Percentiles rank a stretch among this genome's conserved stretches.
Evolutionary conservation across 2,888 invertebrate species (phyloP).

Genomic region (Xiphydria camelus): DNA sequence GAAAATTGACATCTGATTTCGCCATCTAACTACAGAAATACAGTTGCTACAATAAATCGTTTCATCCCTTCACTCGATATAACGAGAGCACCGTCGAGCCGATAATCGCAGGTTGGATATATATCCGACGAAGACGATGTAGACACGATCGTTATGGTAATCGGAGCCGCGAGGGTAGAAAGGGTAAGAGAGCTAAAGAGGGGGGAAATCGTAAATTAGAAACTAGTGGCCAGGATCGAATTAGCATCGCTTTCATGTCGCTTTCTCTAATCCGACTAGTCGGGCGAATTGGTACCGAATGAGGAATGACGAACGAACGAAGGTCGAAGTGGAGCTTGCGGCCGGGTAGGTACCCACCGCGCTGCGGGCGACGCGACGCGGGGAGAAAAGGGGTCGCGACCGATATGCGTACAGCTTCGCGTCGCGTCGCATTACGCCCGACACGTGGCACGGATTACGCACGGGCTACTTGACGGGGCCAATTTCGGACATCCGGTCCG

Average conservation of each 20-base stretch:
- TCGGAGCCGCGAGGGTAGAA: conserved; percentile 23
- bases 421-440: conserved; percentile 28
- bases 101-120: too few species aligned
- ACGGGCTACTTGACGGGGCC: conserved; percentile 49
- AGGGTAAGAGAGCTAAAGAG: conserved; percentile 16
- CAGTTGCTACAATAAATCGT: too few species aligned
- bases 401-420: conserved; percentile 10
- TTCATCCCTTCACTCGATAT: too few species aligned
- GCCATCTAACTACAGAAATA: too few species aligned
- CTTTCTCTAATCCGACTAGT: conserved; percentile 43
- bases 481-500: conserved; percentile 39
- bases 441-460: conserved; percentile 55
- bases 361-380: conserved; percentile 2
- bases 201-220: conserved; percentile 39
- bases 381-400: conserved; percentile 12
- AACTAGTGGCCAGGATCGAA: conserved; percentile 24
- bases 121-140: too few species aligned
- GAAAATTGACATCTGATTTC: too few species aligned
- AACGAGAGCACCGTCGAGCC: too few species aligned
- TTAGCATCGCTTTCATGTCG: conserved; percentile 48
- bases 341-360: conserved; percentile 7
- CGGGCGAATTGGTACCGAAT: conserved; percentile 43
- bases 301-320: conserved; percentile 40
- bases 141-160: conserved; percentile 28
- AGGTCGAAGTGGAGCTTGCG: conserved; percentile 33